A percentile compares a stretch with the other conserved stretches of the same genome.
Evolutionary conservation across 2,888 invertebrate genomes (phyloP).

Genomic region (Loripinus fragilis): DNA sequence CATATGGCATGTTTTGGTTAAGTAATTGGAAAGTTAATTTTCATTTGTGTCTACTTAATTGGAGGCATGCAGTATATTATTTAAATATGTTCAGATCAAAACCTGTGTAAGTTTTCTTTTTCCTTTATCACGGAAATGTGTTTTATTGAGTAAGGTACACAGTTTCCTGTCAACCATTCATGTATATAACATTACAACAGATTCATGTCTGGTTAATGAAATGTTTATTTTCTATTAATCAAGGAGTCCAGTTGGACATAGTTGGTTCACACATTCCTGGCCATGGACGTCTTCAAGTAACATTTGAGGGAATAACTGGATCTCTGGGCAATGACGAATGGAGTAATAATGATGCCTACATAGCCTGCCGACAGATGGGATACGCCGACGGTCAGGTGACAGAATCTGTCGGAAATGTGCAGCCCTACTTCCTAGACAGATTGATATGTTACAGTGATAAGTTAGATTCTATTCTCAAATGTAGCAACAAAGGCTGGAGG

Average conservation of each 20-base stretch:
- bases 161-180: too few relatives aligned
- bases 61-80: too few relatives aligned
- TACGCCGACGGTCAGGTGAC: constrained; percentile 71
- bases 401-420: constrained; percentile 17
- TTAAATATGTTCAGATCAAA: too few relatives aligned
- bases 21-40: too few relatives aligned
- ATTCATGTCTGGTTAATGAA: too few relatives aligned
- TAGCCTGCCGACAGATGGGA: constrained; percentile 81
- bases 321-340: constrained; percentile 69
- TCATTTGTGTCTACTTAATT: too few relatives aligned
- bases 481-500: constrained; percentile 66
- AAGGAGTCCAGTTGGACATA: constrained; percentile 50
- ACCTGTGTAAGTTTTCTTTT: too few relatives aligned
- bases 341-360: constrained; percentile 79
- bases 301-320: constrained; percentile 70
- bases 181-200: too few relatives aligned
- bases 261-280: constrained; percentile 35
- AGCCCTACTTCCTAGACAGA: constrained; percentile 55
- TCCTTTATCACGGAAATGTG: too few relatives aligned
- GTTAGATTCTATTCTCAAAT: constrained; percentile 58
- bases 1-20: too few relatives aligned
- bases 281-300: constrained; percentile 65
- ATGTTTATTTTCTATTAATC: too few relatives aligned
- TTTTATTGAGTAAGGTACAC: too few relatives aligned
- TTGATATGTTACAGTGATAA: constrained; percentile 57